Conservation (phyloP, 2,797 vertebrate species). For the Coracias cyanogaster region DNA sequence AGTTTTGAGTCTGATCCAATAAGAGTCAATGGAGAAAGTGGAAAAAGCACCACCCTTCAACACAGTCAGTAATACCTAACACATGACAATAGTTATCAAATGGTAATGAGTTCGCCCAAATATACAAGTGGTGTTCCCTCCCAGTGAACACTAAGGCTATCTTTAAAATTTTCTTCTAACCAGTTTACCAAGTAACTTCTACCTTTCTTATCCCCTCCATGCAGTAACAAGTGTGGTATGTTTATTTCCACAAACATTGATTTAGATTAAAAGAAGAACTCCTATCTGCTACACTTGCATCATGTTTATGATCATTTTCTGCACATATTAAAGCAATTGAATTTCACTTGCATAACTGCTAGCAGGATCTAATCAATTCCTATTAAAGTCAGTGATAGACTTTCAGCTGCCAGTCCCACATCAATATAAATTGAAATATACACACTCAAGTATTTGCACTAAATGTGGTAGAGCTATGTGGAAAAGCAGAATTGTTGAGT, state of each 20-base stretch:
- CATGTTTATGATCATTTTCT: slow-evolving; percentile 33
- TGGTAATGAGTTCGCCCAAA: background rate
- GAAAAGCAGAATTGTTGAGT: background rate
- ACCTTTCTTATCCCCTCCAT: background rate
- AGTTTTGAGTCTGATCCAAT: slow-evolving; percentile 13
- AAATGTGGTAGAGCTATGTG: background rate
- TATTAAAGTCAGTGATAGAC: slow-evolving; percentile 36
- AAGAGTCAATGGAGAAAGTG: background rate
- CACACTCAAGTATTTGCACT: background rate
- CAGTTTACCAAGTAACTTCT: background rate
- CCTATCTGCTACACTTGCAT: slow-evolving; percentile 9
- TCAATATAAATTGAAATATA: slow-evolving; percentile 4
- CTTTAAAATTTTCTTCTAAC: background rate
- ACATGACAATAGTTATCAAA: background rate
- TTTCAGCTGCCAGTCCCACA: background rate
- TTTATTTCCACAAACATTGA: background rate
- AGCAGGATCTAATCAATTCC: slow-evolving; percentile 52
- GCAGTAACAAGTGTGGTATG: background rate
- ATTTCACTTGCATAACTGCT: slow-evolving; percentile 37
- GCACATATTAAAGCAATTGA: slow-evolving; percentile 20
- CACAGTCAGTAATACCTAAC: background rate
- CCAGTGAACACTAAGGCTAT: background rate
- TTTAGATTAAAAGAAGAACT: background rate
- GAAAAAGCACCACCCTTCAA: background rate
- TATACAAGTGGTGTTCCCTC: background rate